Evolutionary conservation across 2,888 invertebrate genomes (phyloP), one percentile per base, ranked within the genome.

Genomic region (Bhutanitis thaidina): DNA sequence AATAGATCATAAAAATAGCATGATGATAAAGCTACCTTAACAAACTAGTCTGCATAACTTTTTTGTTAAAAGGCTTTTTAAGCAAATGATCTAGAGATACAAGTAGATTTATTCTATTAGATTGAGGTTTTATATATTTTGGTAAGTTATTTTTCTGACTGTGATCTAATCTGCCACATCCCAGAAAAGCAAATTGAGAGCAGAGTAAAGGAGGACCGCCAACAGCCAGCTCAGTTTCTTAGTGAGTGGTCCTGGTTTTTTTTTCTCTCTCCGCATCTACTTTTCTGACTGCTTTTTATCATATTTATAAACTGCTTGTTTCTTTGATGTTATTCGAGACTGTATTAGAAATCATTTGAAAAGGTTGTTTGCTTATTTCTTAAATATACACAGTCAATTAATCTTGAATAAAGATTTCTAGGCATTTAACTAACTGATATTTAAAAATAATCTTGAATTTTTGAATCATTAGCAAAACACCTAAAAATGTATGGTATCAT

Each of bases 161-260:
- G 37, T 46, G 41, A 52, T 46, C 51, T 52, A 52, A 52, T 52
- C 46, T 52, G 46, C 51, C 46, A 52, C 14, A 52, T 45, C 45
- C 51, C 46, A 52, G 51, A 52, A 40, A 52, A 52, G 36, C 51
- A 52, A 52, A 52, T 44, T 52, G 51, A 52, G 46, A 36, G 51
- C 51, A 52, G 51, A 52, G 41, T 52, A 52, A 52, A 43, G 51
- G 51, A 52, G 41, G 51, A 52, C 35, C 51, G 51, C 30, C 51
- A 52, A 43, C 51, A 40, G 51, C 41, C 51, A 41, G 51, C 51
- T 52, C 41, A 46, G 15, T 46, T 52, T 37, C 51, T 52, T 46
- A 52, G 51, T 52, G 51, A 52, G 51, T 52, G 40, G 51, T 34
- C 46, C 46, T 36, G n/a, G 34, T 20, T 35, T 45, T 30, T 37